Percentiles rank a stretch among this genome's conserved stretches.
These are phyloP conservation scores for Drosophila persimilis DNA, from an alignment of 1,140 invertebrate genomes.

Conservation along the genomic window DNA sequence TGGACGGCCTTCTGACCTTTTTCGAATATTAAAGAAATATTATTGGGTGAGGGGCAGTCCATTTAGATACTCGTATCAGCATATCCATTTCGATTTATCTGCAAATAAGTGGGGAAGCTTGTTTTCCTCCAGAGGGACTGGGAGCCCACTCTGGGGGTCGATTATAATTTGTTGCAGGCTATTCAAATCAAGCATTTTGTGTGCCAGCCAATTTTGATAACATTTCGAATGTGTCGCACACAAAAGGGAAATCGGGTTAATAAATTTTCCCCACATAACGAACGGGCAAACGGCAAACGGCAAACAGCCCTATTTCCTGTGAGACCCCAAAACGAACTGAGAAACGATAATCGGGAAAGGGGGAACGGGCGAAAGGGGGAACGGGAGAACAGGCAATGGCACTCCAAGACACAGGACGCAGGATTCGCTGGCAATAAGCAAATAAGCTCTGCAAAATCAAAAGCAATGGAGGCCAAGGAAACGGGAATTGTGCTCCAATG, in stretches of 20 bases:
- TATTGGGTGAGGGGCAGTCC: no score
- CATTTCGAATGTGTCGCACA: conserved; percentile 64
- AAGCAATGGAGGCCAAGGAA: conserved; percentile 40
- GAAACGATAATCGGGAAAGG: conserved; percentile 9
- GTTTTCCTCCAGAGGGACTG: not conserved
- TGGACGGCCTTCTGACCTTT: not conserved
- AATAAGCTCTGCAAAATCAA: conserved; percentile 79
- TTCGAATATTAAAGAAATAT: not conserved
- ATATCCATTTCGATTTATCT: conserved; percentile 37
- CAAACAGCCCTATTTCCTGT: no score
- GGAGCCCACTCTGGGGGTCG: not conserved
- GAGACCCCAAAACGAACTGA: conserved; percentile 1
- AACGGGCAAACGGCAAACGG: conserved; percentile 26
- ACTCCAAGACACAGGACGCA: conserved; percentile 26
- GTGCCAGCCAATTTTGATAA: conserved; percentile 61
- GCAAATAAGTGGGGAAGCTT: conserved; percentile 44
- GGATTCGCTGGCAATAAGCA: conserved; percentile 59
- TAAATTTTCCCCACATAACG: conserved; percentile 63
- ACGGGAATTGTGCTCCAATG: conserved; percentile 36
- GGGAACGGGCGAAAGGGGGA: not conserved
- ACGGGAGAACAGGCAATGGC: conserved; percentile 11
- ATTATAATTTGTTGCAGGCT: conserved; percentile 59
- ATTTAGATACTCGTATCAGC: not conserved
- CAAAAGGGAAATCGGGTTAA: conserved; percentile 61
- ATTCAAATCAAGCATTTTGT: conserved; percentile 71